Evolutionary conservation across 2,888 invertebrate species (phyloP), one percentile per base, ranked within the genome.

Genomic region (Xestia rhomboidea): DNA sequence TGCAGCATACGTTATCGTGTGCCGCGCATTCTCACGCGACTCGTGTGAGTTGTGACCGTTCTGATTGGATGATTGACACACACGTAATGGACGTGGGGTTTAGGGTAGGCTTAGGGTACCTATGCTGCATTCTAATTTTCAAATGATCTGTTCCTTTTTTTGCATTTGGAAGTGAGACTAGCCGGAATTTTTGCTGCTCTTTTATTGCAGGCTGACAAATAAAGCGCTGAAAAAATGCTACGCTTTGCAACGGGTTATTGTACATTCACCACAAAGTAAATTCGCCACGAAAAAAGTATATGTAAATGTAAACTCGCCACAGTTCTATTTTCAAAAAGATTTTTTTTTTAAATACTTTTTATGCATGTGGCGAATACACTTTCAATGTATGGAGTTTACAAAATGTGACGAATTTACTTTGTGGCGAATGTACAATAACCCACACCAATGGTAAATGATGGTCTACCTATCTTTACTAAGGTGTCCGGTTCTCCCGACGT

Each of bases 31-130:
- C 95, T 92, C 95, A 95, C 94, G 91, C 90, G 89, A 89, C 88
- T 86, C 88, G 90, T 91, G 89, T 90, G 77, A 87, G 91, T 90
- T 91, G 91, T 92, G 92, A 93, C 91, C 87, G 90, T 87, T 91
- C 88, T 93, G 91, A 94, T 94, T 94, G 92, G 91, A 94, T 93
- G 94, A 94, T 94, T 93, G 94, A 92, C 91, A 88, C 86, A 88
- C 86, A 84, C 84, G 81, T 89, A 86, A 89, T 89, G 87, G 88
- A 82, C 87, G 90, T 90, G 88, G 91, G 89, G 85, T 60, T 76
- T n/a, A n/a, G n/a, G n/a, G n/a, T n/a, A n/a, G n/a, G 46, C 75
- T 80, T 84, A 81, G 81, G 85, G n/a, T n/a, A n/a, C n/a, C n/a
- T 87, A 87, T 81, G 79, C 57, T 76, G 77, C 64, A 73, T 75